Base-by-base conservation (phyloP, 2,113 vertebrate genomes). In the Climacteris rufus region DNA sequence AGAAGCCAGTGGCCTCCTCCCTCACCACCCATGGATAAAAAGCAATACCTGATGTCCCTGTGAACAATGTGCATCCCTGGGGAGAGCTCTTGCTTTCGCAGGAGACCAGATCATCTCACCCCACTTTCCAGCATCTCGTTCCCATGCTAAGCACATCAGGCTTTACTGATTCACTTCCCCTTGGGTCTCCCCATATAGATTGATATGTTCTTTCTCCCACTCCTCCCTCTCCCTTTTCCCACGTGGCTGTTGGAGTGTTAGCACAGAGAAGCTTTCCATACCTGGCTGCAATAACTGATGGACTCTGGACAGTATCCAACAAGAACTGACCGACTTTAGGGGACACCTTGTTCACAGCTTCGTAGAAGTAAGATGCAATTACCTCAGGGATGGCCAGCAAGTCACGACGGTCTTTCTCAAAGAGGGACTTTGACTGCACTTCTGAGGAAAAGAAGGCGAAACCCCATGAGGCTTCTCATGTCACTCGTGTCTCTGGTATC, bases 381-480 rank as follows among this genome's bases (percentile, higher is more conserved):
- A 91, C 16, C 9, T 98, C 97, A 0, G 96, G 96, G 47, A 96
- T 23, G 49, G 93, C 90, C 88, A 97, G 11, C 96, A 88, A 97
- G 45, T 98, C 97, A 54, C 89, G 90, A 45, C 95, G 96, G 4
- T 96, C 96, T 79, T 11, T 95, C 10, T 97, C 97, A 56, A 76
- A 83, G 37, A 97, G 1, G 23, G 95, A 68, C 69, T 96, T 98
- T 56, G 96, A 97, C 30, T 94, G 90, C 83, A 90, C 95, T 96
- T 96, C 97, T 97, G 93, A 52, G 76, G 74, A 75, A 76, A 63
- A 90, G 68, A 42, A 83, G 39, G 23, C 44, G 71, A 83, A 95
- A 89, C 35, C 2, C 8, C 30, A 40, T 93, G 52, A 96, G 44
- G 63, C 59, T 84, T 85, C 33, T 69, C 45, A 31, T 28, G 35